These are phyloP conservation scores for Theretra japonica DNA, from an alignment of 2,888 invertebrate genomes.

Conservation along the genomic window DNA sequence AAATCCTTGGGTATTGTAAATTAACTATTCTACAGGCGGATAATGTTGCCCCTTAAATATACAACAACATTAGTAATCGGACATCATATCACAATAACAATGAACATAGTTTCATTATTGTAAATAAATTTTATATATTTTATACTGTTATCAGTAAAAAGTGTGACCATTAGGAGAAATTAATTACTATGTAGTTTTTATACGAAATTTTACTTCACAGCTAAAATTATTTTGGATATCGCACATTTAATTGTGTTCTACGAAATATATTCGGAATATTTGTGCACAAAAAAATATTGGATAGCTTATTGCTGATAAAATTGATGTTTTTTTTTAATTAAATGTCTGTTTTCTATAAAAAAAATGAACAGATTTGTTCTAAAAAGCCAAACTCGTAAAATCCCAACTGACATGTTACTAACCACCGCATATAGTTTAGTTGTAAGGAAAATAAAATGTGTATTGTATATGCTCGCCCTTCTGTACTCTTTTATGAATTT, in stretches of 20 bases:
- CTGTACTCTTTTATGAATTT: not conserved
- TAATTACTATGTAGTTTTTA: not conserved
- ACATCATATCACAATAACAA: not conserved
- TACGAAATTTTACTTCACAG: not conserved
- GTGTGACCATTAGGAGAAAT: not conserved
- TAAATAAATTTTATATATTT: slow-evolving; percentile 23
- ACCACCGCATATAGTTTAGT: slow-evolving; percentile 55
- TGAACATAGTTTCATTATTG: not conserved
- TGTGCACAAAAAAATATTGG: no score
- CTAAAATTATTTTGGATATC: not conserved
- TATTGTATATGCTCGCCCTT: not conserved
- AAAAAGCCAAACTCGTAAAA: not conserved
- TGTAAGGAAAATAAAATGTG: slow-evolving; percentile 1
- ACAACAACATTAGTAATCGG: not conserved
- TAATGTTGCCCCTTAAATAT: not conserved
- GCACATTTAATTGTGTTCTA: not conserved
- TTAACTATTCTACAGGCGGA: no score
- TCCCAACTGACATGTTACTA: slow-evolving; percentile 39
- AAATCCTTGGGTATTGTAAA: no score
- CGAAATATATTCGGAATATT: no score
- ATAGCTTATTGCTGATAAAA: no score
- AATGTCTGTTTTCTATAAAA: no score
- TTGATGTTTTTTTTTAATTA: no score
- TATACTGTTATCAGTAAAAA: not conserved
- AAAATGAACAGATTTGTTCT: no score